Evolutionary conservation across 2,888 invertebrate genomes (phyloP), one percentile per base, ranked within the genome.

Genomic region (Scaptomyza cyrtandrae): DNA sequence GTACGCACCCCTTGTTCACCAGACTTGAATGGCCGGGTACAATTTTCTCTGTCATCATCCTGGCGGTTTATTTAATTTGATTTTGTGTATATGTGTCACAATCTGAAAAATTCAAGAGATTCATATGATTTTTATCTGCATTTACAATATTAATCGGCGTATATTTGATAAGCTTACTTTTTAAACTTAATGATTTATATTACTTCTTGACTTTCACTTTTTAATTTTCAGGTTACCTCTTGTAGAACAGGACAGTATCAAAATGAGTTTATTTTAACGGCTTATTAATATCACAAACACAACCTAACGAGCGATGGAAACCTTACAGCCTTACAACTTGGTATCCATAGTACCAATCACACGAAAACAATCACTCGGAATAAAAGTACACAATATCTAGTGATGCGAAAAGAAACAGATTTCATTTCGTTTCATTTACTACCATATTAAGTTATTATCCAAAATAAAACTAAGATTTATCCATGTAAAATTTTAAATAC

Each of bases 31-130:
- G 86, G 52, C 79, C 84, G 66, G 80, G 55, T 50, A 80, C 71
- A 62, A 86, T 56, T 73, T 86, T 86, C 65, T 86, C 86, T 49
- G 88, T 84, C 86, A 86, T 86, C 88, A 71, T 86, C 64, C 64
- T 62, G 71, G 63, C 60, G 52, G 59, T 59, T 57, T 45, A 60
- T 19, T 56, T 58, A 66, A 63, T 55, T 66, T 56, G 16, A 63
- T 59, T 19, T 37, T 24, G 11, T 58, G 33, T 62, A 39, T 75
- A 57, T 58, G 44, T 62, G 59, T 65, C 35, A 48, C 61, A 55
- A 61, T 49, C 69, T 69, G 37, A 39, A 60, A 29, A 24, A 19
- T 44, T 11, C 43, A 11, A 64, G 14, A 43, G 16, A 57, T 33
- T 27, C 14, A 57, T 46, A 50, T 46, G 24, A 37, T 31, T 24